Conservation (phyloP, 2,888 invertebrate genomes). For the Drosophila melanosoma region DNA sequence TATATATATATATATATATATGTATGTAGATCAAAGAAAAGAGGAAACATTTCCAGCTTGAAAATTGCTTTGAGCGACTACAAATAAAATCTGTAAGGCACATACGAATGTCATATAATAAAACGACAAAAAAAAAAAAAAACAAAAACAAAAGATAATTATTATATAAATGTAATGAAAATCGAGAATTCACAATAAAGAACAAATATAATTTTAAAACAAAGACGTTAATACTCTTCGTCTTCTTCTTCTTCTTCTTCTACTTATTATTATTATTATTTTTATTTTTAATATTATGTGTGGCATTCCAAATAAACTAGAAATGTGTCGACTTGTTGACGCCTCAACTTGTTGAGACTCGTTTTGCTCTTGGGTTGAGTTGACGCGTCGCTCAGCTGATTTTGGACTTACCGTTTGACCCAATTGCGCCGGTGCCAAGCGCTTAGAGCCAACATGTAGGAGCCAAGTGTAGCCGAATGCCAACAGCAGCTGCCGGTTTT, state of each 20-base stretch:
- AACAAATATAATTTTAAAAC: slow-evolving; percentile 55
- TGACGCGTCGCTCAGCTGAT: slow-evolving; percentile 55
- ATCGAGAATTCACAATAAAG: slow-evolving; percentile 55
- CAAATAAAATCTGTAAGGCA: slow-evolving; percentile 18
- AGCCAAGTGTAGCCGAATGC: slow-evolving; percentile 32
- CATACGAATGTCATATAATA: slow-evolving; percentile 16
- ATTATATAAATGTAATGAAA: slow-evolving; percentile 30
- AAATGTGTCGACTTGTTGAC: slow-evolving; percentile 19
- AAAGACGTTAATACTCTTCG: not conserved
- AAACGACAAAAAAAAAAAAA: not conserved
- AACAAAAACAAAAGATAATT: slow-evolving; percentile 20
- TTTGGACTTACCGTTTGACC: slow-evolving; percentile 68
- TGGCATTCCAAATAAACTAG: not conserved
- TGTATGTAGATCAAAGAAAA: slow-evolving; percentile 18
- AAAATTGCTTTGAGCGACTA: slow-evolving; percentile 13
- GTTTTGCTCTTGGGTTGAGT: slow-evolving; percentile 14
- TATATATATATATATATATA: slow-evolving; percentile 6
- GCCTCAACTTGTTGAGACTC: slow-evolving; percentile 21
- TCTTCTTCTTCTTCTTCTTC: not conserved
- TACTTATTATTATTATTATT: not conserved
- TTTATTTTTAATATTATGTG: not conserved
- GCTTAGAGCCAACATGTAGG: slow-evolving; percentile 11
- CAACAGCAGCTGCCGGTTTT: slow-evolving; percentile 52
- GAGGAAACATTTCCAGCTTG: slow-evolving; percentile 24
- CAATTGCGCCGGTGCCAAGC: slow-evolving; percentile 51